Evolutionary conservation across 2,888 invertebrate genomes (phyloP), one percentile per base, ranked within the genome.

Genomic region (Gandaritis pyraliata): DNA sequence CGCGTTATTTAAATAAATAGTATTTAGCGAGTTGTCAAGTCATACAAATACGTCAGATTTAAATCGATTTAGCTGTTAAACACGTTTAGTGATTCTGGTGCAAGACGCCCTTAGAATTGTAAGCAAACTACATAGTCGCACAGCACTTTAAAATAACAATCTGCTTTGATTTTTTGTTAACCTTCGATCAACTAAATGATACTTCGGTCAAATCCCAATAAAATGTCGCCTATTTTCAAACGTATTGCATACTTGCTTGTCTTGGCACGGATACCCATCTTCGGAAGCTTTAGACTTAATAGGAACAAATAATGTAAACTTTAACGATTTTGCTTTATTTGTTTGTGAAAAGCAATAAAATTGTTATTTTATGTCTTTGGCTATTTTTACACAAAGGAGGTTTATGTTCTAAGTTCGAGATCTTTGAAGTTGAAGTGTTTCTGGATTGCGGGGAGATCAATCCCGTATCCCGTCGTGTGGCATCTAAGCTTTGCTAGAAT

Each of bases 261-360:
- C 11, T 43, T 43, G 43, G 43, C 43, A 43, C 16, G 10, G 16
- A 16, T 8, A 41, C 6, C 41, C 13, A 15, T 43, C 43, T 43
- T 43, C 10, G 16, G 7, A 11, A 43, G 43, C 16, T 43, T 43
- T 43, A 5, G 43, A 11, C 43, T 16, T 43, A 43, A 43, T 43
- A 11, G 10, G 43, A 43, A 43, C 16, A 43, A 41, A 43, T 43
- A 43, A n/a, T 43, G 43, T 16, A 43, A 41, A 43, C 16, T 43
- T 43, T 43, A 43, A 41, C 41, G 41, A 41, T 41, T 15, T 15
- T 15, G 41, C 15, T 33, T 33, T 33, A 33, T 33, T 33, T 33
- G 33, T 8, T 33, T 33, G 33, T 10, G 33, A 8, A 33, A 10
- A 16, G 16, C 43, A 43, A 43, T 43, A 43, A 16, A 16, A 16